Base-by-base conservation (phyloP, 2,797 vertebrate genomes). In the Lates japonicus region DNA sequence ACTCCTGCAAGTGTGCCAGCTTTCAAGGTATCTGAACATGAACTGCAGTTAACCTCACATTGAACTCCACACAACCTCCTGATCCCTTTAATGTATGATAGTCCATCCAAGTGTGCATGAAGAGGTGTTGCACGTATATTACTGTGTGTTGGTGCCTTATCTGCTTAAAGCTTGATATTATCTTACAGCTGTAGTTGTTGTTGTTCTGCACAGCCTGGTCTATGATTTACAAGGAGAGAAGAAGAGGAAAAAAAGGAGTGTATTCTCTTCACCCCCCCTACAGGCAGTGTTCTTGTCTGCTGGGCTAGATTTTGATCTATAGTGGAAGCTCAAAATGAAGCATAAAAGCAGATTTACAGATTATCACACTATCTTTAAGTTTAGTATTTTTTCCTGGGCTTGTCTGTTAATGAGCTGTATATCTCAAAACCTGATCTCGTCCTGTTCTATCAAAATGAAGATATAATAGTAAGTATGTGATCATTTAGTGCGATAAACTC, bases 131-230 rank as follows among this genome's bases (percentile, higher is more conserved):
- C 49, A 17, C 58, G 46, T 57, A n/a, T 55, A 14, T 39, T 16
- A 33, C 51, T 33, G 63, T 54, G 54, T 60, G 61, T 13, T 10
- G n/a, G 8, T 41, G 60, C 37, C 48, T 74, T 57, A 48, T 84
- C 59, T 63, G 78, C 78, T 74, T 17, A 3, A 41, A 48, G 74
- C 46, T 61, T 68, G 77, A 84, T 83, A 3, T 70, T 37, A 89
- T 89, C 83, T 46, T 16, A 33, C 48, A 41, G 66, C 42, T 65
- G 44, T 44, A 69, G 54, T 51, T 16, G 11, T 66, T 17, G 11
- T 67, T 20, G 7, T 70, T 81, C 63, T 69, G 80, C 70, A 14
- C 4, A 0, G 25, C 7, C 42, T 22, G 42, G 14, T 60, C 2
- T 48, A 3, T 52, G 65, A 78, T 80, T 81, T 74, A 68, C 42